Evolutionary conservation across 2,113 vertebrate species (phyloP).

Genomic region (Eulacestoma nigropectus): DNA sequence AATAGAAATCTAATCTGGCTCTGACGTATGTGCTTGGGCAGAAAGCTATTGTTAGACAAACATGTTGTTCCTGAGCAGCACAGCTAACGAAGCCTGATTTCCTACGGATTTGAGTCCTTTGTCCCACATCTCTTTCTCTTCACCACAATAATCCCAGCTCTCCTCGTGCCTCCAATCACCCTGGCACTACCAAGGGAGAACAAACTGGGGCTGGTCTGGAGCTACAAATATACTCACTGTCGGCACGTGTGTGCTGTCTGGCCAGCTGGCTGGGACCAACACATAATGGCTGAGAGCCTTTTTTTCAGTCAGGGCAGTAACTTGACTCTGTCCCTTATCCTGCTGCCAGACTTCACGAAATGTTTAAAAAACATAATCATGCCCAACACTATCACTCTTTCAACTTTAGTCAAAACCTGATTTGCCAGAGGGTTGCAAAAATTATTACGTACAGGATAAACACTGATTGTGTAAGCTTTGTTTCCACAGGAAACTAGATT

Average conservation of each 20-base stretch:
- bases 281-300: not conserved
- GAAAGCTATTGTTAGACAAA: slow-evolving; percentile 54
- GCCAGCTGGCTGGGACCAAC: not conserved
- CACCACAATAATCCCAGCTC: not conserved
- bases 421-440: not conserved
- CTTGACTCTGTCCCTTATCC: not conserved
- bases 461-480: slow-evolving; percentile 13
- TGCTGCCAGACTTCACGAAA: not conserved
- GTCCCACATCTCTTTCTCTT: slow-evolving; percentile 28
- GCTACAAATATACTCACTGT: not conserved
- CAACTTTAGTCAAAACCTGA: not conserved
- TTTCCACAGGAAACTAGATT: slow-evolving; percentile 49
- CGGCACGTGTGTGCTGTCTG: not conserved
- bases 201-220: not conserved
- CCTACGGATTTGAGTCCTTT: slow-evolving; percentile 39
- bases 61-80: slow-evolving; percentile 40
- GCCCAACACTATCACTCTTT: not conserved
- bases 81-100: slow-evolving; percentile 27
- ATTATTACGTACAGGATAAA: slow-evolving; percentile 4
- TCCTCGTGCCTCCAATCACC: not conserved
- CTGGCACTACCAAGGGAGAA: not conserved
- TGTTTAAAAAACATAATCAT: not conserved
- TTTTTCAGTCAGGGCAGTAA: not conserved
- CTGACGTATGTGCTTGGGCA: slow-evolving; percentile 3
- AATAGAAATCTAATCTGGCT: slow-evolving; percentile 58